These are phyloP conservation scores for Andricus grossulariae DNA, from an alignment of 1,140 invertebrate species.

Conservation along the genomic window DNA sequence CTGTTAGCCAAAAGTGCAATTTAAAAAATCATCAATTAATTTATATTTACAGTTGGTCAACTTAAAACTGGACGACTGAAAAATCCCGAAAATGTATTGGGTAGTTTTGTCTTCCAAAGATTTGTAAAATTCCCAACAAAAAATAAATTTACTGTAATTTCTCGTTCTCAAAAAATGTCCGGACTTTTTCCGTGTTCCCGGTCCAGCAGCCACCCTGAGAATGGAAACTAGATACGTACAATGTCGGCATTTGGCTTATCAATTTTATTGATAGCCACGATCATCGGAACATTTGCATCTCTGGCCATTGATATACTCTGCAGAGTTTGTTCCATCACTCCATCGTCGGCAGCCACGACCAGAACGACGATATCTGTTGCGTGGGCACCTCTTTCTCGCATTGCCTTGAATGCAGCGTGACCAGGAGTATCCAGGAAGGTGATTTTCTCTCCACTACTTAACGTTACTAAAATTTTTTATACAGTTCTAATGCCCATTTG, in stretches of 20 bases:
- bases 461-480: conserved; percentile 76
- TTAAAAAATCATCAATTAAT: too few relatives aligned
- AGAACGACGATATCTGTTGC: conserved; percentile 97
- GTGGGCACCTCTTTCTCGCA: conserved; percentile 93
- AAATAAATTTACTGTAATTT: too few relatives aligned
- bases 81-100: too few relatives aligned
- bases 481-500: conserved; percentile 2
- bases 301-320: conserved; percentile 88
- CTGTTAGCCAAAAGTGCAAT: too few relatives aligned
- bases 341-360: conserved; percentile 99
- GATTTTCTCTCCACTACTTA: conserved; percentile 84
- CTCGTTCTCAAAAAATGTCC: too few relatives aligned
- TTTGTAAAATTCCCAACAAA: too few relatives aligned
- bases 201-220: too few relatives aligned
- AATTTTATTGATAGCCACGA: conserved; percentile 99
- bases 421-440: conserved; percentile 99
- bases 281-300: conserved; percentile 90
- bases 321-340: conserved; percentile 97
- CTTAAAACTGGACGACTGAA: too few relatives aligned
- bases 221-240: conserved; percentile 78
- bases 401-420: conserved; percentile 95
- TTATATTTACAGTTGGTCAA: too few relatives aligned
- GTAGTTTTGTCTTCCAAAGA: too few relatives aligned
- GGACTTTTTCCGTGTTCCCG: too few relatives aligned
- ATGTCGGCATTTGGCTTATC: conserved; percentile 93